phyloP scores from a whole-genome alignment of 2,113 vertebrate genomes.

The Nerophis ophidion region DNA sequence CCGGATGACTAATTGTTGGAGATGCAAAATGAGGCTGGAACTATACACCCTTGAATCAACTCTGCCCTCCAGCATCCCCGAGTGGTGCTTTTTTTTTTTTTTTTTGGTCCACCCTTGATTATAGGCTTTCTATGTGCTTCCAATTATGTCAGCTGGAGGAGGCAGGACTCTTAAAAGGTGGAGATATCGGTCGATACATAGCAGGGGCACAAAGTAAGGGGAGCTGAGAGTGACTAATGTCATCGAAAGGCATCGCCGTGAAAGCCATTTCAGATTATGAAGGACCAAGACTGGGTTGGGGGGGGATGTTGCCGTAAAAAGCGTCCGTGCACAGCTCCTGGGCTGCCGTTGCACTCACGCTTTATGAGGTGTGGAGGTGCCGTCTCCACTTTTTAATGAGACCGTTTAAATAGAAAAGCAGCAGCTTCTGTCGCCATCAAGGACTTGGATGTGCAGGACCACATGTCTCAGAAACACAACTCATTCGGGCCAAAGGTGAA shows the following conservation, averaged over 20 bases:
- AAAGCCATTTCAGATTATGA: slow-evolving; percentile 40
- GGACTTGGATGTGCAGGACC: slow-evolving; percentile 43
- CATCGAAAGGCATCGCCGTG: slow-evolving; percentile 58
- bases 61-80: slow-evolving; percentile 65
- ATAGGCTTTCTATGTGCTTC: slow-evolving; percentile 63
- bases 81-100: slow-evolving; percentile 53
- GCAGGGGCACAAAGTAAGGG: slow-evolving; percentile 50
- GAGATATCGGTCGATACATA: slow-evolving; percentile 61
- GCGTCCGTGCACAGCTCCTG: slow-evolving; percentile 52
- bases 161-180: slow-evolving; percentile 37
- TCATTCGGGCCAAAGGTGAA: not conserved
- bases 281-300: slow-evolving; percentile 7
- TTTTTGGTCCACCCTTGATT: slow-evolving; percentile 51
- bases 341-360: slow-evolving; percentile 60
- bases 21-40: slow-evolving; percentile 67
- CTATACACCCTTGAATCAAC: slow-evolving; percentile 69
- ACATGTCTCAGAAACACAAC: not conserved
- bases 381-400: slow-evolving; percentile 66
- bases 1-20: slow-evolving; percentile 68
- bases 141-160: slow-evolving; percentile 54
- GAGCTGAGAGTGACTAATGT: slow-evolving; percentile 55
- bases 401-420: slow-evolving; percentile 68
- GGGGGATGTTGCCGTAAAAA: slow-evolving; percentile 47
- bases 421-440: slow-evolving; percentile 60
- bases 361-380: slow-evolving; percentile 71